These are phyloP conservation scores for Chlorodrepanis virens DNA, from an alignment of 2,113 vertebrate genomes.

Conservation along the genomic window DNA sequence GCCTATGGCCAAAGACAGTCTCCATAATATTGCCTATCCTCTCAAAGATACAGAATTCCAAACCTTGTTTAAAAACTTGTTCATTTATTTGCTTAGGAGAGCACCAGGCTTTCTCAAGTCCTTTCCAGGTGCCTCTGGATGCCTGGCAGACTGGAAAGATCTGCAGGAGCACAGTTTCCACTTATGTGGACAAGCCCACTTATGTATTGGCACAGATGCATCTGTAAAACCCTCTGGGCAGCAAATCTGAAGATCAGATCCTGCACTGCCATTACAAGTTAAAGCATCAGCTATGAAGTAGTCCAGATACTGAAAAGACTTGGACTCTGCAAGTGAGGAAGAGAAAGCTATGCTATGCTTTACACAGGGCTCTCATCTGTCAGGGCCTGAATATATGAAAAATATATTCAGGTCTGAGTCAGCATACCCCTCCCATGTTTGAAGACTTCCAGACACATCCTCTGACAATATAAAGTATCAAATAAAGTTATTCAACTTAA, in stretches of 20 bases:
- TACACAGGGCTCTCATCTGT: neutral
- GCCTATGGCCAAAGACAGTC: neutral
- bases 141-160: neutral
- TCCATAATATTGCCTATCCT: neutral
- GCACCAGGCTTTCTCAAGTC: neutral
- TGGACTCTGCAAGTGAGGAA: neutral
- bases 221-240: neutral
- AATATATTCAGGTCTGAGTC: neutral
- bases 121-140: neutral
- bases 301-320: neutral
- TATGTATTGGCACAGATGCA: rapidly evolving
- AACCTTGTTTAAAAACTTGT: neutral
- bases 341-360: neutral
- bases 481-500: neutral
- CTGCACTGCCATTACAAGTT: neutral
- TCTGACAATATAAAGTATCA: neutral
- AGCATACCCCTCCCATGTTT: neutral
- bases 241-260: neutral
- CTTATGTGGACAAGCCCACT: neutral
- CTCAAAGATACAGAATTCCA: neutral
- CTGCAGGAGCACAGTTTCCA: neutral
- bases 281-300: neutral
- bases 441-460: neutral
- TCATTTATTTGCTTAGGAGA: neutral
- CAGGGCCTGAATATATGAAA: neutral